These are phyloP conservation scores for Caradrina clavipalpis DNA, from an alignment of 2,888 invertebrate genomes.

Conservation along the genomic window DNA sequence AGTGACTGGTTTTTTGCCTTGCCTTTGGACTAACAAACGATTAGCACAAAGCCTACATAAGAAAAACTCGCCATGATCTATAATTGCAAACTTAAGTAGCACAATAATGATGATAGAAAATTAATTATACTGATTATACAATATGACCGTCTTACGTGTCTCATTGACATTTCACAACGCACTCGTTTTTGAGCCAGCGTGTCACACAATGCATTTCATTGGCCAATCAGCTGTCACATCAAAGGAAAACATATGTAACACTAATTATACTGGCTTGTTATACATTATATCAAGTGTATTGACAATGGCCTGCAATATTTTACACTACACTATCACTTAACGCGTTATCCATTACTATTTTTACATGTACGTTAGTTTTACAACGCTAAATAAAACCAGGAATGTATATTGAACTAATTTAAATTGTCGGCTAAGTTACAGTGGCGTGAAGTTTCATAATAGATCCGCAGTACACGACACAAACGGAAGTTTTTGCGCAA, in stretches of 20 bases:
- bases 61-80: not conserved
- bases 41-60: not conserved
- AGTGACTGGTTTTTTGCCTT: not conserved
- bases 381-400: not conserved
- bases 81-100: conserved; percentile 4
- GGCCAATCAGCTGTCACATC: conserved; percentile 53
- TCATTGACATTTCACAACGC: conserved; percentile 30
- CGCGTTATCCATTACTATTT: conserved; percentile 7
- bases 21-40: not conserved
- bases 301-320: conserved; percentile 28
- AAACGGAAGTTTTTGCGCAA: conserved; percentile 81
- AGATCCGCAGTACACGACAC: conserved; percentile 59
- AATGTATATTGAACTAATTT: not conserved
- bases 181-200: conserved; percentile 22
- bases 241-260: conserved; percentile 50
- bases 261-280: conserved; percentile 49
- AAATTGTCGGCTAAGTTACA: not conserved
- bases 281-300: conserved; percentile 51
- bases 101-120: conserved; percentile 15
- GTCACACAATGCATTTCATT: conserved; percentile 53
- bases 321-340: not conserved
- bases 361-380: fast-evolving
- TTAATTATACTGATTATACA: conserved; percentile 30
- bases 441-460: conserved; percentile 19
- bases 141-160: conserved; percentile 7